phyloP scores from a whole-genome alignment of 2,888 invertebrate species.

The Germaria angustata region DNA sequence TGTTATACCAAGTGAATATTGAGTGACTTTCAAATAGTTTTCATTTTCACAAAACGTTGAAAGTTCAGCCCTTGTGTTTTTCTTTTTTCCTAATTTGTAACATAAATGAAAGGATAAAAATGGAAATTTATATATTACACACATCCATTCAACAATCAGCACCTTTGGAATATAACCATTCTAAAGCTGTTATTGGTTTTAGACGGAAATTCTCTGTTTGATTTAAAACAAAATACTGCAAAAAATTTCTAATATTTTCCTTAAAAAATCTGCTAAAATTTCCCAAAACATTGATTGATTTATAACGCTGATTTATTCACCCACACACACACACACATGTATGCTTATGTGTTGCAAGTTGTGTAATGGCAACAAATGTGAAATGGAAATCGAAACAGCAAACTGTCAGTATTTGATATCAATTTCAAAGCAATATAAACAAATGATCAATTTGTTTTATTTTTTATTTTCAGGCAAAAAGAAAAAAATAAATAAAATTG shows the following conservation, averaged over 20 bases:
- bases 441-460: conserved; percentile 26
- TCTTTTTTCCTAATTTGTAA: not conserved
- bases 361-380: not conserved
- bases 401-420: conserved; percentile 60
- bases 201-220: conserved; percentile 7
- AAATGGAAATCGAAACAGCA: conserved; percentile 24
- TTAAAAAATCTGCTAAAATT: conserved; percentile 39
- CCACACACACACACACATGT: not conserved
- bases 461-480: not conserved
- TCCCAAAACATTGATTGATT: conserved; percentile 57
- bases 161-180: not conserved
- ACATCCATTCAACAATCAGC: not conserved
- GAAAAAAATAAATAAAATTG: not conserved
- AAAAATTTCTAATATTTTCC: not conserved
- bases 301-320: not conserved
- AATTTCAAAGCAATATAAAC: conserved; percentile 62
- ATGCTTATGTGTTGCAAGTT: not conserved
- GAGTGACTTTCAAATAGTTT: not conserved
- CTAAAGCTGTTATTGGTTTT: not conserved
- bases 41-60: conserved; percentile 13
- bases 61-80: conserved; percentile 35
- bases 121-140: not conserved
- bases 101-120: not conserved
- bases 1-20: conserved; percentile 39
- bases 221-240: not conserved